phyloP scores from a whole-genome alignment of 2,797 vertebrate species.

The Acipenser oxyrinchus region DNA sequence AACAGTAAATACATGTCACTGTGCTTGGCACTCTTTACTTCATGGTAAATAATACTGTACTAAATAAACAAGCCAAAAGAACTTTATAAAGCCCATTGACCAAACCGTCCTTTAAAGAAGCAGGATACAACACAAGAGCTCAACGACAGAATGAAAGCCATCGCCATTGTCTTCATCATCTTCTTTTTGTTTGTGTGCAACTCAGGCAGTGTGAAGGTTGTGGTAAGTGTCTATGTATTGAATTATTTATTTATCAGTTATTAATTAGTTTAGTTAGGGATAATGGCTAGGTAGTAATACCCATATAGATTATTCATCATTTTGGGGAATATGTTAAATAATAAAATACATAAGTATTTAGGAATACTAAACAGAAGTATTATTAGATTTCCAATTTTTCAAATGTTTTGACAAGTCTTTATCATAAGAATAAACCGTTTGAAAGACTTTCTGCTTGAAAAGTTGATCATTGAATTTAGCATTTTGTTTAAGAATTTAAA shows the following conservation, averaged over 20 bases:
- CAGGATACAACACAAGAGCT: too few species aligned
- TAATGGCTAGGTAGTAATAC: background rate
- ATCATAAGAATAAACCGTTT: too few species aligned
- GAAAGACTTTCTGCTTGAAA: too few species aligned
- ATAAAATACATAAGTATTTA: too few species aligned
- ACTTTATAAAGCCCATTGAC: conserved; percentile 13
- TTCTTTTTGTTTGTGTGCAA: conserved; percentile 17
- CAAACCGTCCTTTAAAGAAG: background rate
- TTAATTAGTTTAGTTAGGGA: background rate
- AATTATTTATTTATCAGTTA: background rate
- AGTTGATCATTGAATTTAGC: too few species aligned
- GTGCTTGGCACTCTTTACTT: conserved; percentile 1
- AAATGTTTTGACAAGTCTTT: too few species aligned
- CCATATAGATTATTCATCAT: background rate
- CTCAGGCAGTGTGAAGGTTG: conserved; percentile 20
- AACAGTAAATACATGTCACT: background rate
- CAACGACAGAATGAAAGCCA: conserved; percentile 18
- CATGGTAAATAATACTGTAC: conserved; percentile 23
- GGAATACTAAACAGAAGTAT: too few species aligned
- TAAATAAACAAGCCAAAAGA: conserved; percentile 19
- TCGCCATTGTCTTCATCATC: conserved; percentile 3
- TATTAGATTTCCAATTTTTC: too few species aligned
- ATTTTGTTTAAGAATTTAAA: too few species aligned
- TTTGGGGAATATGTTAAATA: background rate
- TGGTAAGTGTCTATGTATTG: conserved; percentile 12